Evolutionary conservation across 2,113 vertebrate species (phyloP).

Genomic region (Chloebia gouldiae): DNA sequence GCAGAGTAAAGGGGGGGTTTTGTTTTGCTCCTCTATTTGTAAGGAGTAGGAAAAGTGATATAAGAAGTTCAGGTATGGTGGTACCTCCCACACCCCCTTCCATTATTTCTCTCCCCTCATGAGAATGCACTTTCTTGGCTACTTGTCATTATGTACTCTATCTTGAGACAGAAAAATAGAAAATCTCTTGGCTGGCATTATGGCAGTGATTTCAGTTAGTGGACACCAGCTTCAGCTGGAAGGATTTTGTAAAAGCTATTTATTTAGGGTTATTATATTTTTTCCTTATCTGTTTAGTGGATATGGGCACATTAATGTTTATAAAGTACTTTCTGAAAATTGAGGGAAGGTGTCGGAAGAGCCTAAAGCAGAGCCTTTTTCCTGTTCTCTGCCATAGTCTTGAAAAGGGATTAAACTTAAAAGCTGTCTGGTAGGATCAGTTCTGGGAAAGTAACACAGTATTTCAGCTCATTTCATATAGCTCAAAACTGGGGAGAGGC

Average conservation of each 20-base stretch:
- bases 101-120: background rate
- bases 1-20: accelerated
- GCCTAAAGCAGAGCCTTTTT: background rate
- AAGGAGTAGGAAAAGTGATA: background rate
- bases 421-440: background rate
- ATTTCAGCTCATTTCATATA: background rate
- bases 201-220: background rate
- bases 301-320: background rate
- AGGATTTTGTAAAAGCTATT: background rate
- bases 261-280: background rate
- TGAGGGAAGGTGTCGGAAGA: background rate
- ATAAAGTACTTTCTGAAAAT: background rate
- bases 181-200: background rate
- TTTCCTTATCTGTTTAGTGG: background rate
- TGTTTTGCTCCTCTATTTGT: background rate
- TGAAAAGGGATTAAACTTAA: background rate
- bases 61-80: background rate
- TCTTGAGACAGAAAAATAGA: background rate
- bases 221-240: background rate
- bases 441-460: background rate
- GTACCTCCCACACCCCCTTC: accelerated
- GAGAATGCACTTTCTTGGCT: background rate
- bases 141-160: background rate
- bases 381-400: background rate
- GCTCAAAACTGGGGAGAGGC: background rate